phyloP scores from a whole-genome alignment of 1,140 invertebrate species.

The Hestina assimilis region DNA sequence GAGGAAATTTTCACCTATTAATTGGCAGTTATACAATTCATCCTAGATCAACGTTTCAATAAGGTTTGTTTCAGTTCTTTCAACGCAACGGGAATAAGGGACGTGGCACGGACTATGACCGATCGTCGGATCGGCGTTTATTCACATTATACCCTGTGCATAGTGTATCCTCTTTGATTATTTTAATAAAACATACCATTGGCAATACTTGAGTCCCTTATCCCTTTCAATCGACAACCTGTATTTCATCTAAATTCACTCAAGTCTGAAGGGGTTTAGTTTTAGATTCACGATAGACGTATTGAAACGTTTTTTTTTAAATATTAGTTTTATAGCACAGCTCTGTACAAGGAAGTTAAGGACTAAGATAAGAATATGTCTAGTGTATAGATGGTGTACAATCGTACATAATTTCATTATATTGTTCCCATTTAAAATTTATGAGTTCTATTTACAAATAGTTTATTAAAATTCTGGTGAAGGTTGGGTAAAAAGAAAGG shows the following conservation, averaged over 20 bases:
- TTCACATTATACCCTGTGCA: slow-evolving; percentile 74
- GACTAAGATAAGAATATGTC: slow-evolving; percentile 67
- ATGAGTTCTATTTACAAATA: slow-evolving; percentile 75
- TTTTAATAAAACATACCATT: slow-evolving; percentile 65
- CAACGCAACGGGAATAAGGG: slow-evolving; percentile 70
- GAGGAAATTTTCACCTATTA: slow-evolving; percentile 37
- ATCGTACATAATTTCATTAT: slow-evolving; percentile 71
- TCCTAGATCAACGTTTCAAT: slow-evolving; percentile 61
- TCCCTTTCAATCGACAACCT: slow-evolving; percentile 64
- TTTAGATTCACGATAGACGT: slow-evolving; percentile 39
- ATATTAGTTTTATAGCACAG: slow-evolving; percentile 46
- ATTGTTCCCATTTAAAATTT: slow-evolving; percentile 76
- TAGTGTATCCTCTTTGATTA: slow-evolving; percentile 63
- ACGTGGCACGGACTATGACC: slow-evolving; percentile 62
- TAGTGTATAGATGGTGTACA: slow-evolving; percentile 73
- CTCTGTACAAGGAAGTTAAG: slow-evolving; percentile 60
- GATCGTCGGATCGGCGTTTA: slow-evolving; percentile 38
- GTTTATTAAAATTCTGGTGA: slow-evolving; percentile 45
- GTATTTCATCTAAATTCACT: slow-evolving; percentile 55
- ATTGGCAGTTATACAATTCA: slow-evolving; percentile 64
- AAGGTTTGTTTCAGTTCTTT: slow-evolving; percentile 71
- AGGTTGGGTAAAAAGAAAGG: neutral
- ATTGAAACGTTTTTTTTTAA: slow-evolving; percentile 55
- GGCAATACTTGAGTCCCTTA: slow-evolving; percentile 70
- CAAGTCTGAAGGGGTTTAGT: slow-evolving; percentile 35